These are phyloP conservation scores for Lipophrys pholis DNA, from an alignment of 2,113 vertebrate genomes.

Conservation along the genomic window DNA sequence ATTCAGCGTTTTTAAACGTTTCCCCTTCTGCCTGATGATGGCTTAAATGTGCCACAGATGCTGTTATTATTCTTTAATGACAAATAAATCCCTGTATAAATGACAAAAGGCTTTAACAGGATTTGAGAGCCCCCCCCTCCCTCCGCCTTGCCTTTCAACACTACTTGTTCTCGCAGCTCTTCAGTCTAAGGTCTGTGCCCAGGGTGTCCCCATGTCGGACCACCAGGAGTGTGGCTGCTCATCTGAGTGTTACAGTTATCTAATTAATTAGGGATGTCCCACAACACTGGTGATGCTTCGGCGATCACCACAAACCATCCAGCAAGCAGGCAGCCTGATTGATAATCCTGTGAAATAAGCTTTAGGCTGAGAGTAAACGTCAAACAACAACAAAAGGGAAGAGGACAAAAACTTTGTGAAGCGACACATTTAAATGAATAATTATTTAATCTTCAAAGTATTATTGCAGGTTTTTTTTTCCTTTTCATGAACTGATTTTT, in stretches of 20 bases:
- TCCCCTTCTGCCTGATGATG: conserved; percentile 13
- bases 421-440: too few species aligned
- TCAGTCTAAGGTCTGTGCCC: conserved; percentile 72
- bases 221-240: conserved; percentile 87
- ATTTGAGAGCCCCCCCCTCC: conserved; percentile 78
- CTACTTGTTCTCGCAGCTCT: conserved; percentile 36
- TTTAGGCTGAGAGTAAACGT: conserved; percentile 6
- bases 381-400: conserved; percentile 1
- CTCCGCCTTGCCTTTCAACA: conserved; percentile 65
- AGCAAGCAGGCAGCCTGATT: conserved; percentile 11
- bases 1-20: conserved; percentile 36
- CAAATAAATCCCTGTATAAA: conserved; percentile 86
- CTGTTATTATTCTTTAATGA: conserved; percentile 82
- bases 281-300: conserved; percentile 80
- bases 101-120: conserved; percentile 85
- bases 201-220: conserved; percentile 80
- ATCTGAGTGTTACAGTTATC: conserved; percentile 91
- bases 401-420: not conserved
- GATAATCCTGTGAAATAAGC: conserved; percentile 39
- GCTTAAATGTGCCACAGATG: conserved; percentile 72
- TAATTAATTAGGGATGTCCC: conserved; percentile 88
- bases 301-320: conserved; percentile 56
- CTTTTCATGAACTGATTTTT: too few species aligned
- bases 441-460: too few species aligned
- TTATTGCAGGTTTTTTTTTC: too few species aligned